Evolutionary conservation across 2,797 vertebrate genomes (phyloP), one percentile per base, ranked within the genome.

Genomic region (Enoplosus armatus): DNA sequence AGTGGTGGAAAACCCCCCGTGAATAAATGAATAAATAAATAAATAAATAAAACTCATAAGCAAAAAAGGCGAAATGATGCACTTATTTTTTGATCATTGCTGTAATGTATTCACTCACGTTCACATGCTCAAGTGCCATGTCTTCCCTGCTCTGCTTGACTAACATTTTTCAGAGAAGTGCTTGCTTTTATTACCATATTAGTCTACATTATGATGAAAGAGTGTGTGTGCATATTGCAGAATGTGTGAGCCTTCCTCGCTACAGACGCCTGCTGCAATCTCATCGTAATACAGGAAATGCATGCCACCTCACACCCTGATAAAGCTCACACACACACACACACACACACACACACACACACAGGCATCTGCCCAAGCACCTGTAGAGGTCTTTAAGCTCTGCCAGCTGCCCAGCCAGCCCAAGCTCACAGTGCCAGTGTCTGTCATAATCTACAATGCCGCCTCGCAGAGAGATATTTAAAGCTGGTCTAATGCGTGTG

Each of bases 261-360:
- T 74, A 35, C 80, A 83, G 82, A 85, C 54, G 82, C 88, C 82
- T 90, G 86, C 88, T 91, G 87, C 91, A 90, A 89, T 92, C 83
- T 90, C 85, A 77, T 79, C 68, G 60, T 92, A 91, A 93, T 90
- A 92, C 77, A 78, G 86, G 85, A 88, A 91, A 89, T 67, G 79
- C 85, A 92, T 90, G 86, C 89, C 58, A 77, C 70, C 82, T 87
- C 89, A 92, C 83, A 87, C 79, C 78, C 70, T 73, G 75, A 71
- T 67, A 61, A 77, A 77, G 14, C 77, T 18, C 45, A 6, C 64
- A 20, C 20, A 20, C 41, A 18, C 41, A 24, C 48, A 54, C 45
- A 35, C 50, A 50, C 26, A 22, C 24, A 43, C 22, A 29, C 65
- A 58, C 31, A 45, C 41, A 31, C 67, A 56, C 35, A 63, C 61